Evolutionary conservation across 2,888 invertebrate species (phyloP), one percentile per base, ranked within the genome.

Genomic region (Homarus gammarus): DNA sequence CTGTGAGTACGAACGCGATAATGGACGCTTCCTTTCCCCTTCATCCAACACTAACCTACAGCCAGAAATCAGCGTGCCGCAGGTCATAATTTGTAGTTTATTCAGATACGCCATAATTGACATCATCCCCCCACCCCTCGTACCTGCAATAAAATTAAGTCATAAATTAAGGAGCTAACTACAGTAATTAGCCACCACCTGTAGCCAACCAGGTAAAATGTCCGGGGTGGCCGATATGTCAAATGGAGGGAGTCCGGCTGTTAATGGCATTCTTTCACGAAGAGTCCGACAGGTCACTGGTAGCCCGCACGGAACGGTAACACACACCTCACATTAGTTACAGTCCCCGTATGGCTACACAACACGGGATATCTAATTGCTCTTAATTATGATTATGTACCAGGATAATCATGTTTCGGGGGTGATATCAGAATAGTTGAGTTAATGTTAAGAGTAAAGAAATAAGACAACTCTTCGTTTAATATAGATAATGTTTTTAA

Each of bases 81-180:
- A 5, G 1, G 12, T 27, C 5, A n/a, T 64, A 27, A 64, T 64
- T n/a, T 5, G 27, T 5, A n/a, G 64, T 27, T 64, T 3, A 27
- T 8, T 6, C 27, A 27, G 27, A 64, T 12, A 27, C 6, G 27
- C 64, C 8, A 27, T 27, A 27, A 64, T 5, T 64, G 64, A 10
- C 64, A 27, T 64, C 22, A 27, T 56, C 51, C 78, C 61, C 61
- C 12, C 64, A 22, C n/a, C 79, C 79, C 79, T 79, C 33, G 61
- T 31, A 22, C 38, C 22, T 61, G 79, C 61, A 38, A 27, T 38
- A 36, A 40, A 79, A 79, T 79, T 79, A 79, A 79, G 61, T 31
- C 79, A 79, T 79, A 79, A 79, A 79, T 79, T 49, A 36, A 38
- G 36, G 38, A n/a, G n/a, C 79, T 56, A 79, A 79, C 61, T 38